phyloP scores from a whole-genome alignment of 2,797 vertebrate genomes.

The Artibeus jamaicensis region DNA sequence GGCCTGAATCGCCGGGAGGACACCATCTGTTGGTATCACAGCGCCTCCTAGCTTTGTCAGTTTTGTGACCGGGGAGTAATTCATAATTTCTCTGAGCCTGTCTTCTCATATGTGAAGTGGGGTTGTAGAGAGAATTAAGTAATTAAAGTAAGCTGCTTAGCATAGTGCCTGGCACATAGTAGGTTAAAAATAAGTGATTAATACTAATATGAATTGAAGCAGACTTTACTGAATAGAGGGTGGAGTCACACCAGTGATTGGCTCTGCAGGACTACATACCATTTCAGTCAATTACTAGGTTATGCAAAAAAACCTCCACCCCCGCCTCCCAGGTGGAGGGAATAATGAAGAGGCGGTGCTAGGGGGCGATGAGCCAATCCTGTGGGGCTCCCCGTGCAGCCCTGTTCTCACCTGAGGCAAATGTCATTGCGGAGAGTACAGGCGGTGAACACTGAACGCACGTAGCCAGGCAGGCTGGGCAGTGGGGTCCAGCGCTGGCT shows the following conservation, averaged over 20 bases:
- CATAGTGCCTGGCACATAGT: not conserved
- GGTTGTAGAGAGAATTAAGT: not conserved
- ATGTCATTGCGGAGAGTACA: conserved; percentile 87
- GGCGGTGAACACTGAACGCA: conserved; percentile 86
- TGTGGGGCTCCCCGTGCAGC: not conserved
- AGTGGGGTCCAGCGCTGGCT: conserved; percentile 83
- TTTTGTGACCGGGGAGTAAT: not conserved
- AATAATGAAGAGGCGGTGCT: accelerated
- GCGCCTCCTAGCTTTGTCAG: not conserved
- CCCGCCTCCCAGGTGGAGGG: not conserved
- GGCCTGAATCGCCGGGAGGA: not conserved
- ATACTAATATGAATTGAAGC: not conserved
- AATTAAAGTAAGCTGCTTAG: not conserved
- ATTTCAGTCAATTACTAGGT: not conserved
- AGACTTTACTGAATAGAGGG: not conserved
- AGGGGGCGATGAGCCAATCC: not conserved
- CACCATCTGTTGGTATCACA: not conserved
- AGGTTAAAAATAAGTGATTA: not conserved
- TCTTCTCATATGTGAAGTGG: not conserved
- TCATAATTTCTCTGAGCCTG: not conserved
- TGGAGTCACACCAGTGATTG: not conserved
- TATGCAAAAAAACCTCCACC: not conserved
- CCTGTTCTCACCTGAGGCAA: conserved; percentile 84
- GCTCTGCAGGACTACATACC: not conserved
- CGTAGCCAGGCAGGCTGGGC: conserved; percentile 83